A percentile compares a stretch with the other conserved stretches of the same genome.
Evolutionary conservation across 2,113 vertebrate genomes (phyloP).

Genomic region (Ochotona curzoniae): DNA sequence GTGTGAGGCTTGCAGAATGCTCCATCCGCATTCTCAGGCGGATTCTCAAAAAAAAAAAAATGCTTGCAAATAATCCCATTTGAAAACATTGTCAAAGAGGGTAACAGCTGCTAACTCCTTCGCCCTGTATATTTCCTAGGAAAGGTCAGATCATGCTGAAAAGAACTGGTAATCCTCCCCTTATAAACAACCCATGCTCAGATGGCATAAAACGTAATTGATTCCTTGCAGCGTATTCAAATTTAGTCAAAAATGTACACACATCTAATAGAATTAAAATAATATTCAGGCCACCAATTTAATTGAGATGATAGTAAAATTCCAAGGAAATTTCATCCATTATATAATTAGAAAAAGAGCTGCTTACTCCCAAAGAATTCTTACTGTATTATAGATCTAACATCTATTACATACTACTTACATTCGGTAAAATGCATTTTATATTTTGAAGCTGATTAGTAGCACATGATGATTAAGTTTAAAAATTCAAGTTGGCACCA

Average conservation of each 20-base stretch:
- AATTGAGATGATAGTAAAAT: constrained; percentile 27
- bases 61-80: constrained; percentile 55
- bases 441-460: not conserved
- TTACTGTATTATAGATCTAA: not conserved
- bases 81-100: constrained; percentile 53
- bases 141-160: constrained; percentile 5
- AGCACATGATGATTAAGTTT: not conserved
- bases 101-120: not conserved
- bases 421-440: not conserved
- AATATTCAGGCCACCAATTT: not conserved
- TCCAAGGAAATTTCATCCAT: not conserved
- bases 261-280: not conserved
- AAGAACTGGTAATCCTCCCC: not conserved
- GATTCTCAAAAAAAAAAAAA: constrained; percentile 45
- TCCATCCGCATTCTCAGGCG: not conserved
- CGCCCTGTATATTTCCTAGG: not conserved
- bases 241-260: constrained; percentile 6
- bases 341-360: not conserved
- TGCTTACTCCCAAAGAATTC: not conserved
- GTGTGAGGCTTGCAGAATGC: not conserved
- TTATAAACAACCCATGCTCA: not conserved
- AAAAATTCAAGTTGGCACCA: constrained; percentile 1
- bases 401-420: not conserved
- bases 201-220: not conserved
- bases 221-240: not conserved